These are phyloP conservation scores for Drosophila nigricruria DNA, from an alignment of 2,888 invertebrate genomes.

Conservation along the genomic window DNA sequence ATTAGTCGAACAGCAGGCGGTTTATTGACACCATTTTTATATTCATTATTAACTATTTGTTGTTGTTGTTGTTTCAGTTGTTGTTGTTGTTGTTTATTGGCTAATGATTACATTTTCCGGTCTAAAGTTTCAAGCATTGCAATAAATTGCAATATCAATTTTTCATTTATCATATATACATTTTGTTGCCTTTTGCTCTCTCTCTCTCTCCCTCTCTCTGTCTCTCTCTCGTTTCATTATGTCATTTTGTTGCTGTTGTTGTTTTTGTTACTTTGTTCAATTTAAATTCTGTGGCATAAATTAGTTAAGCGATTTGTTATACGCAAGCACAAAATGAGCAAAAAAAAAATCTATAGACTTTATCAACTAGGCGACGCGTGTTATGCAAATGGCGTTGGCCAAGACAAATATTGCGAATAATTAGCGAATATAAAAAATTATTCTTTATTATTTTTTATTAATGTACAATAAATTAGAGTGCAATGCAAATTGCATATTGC, in stretches of 20 bases:
- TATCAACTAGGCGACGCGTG: constrained; percentile 56
- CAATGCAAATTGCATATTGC: constrained; percentile 64
- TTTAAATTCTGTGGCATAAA: constrained; percentile 54
- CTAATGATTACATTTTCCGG: constrained; percentile 70
- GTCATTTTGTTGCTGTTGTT: constrained; percentile 26
- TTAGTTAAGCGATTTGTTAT: constrained; percentile 50
- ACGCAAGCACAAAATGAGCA: constrained; percentile 31
- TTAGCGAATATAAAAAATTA: constrained; percentile 65
- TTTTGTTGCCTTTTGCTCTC: constrained; percentile 5
- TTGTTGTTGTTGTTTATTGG: constrained; percentile 23
- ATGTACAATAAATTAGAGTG: constrained; percentile 73
- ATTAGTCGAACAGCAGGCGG: constrained; percentile 41
- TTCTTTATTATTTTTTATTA: constrained; percentile 10
- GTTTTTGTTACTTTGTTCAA: constrained; percentile 18
- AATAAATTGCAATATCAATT: constrained; percentile 54
- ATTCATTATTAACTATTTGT: constrained; percentile 1
- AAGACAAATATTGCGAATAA: constrained; percentile 74
- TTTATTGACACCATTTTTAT: constrained; percentile 42
- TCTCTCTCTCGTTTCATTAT: constrained; percentile 20
- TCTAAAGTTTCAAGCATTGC: constrained; percentile 48
- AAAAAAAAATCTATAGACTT: constrained; percentile 62
- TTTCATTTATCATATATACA: constrained; percentile 27
- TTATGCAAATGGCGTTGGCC: constrained; percentile 61
- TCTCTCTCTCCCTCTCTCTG: constrained; percentile 7
- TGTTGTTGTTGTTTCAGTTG: constrained; percentile 11